Conservation (phyloP, 1,140 invertebrate species). For the Popillia japonica region DNA sequence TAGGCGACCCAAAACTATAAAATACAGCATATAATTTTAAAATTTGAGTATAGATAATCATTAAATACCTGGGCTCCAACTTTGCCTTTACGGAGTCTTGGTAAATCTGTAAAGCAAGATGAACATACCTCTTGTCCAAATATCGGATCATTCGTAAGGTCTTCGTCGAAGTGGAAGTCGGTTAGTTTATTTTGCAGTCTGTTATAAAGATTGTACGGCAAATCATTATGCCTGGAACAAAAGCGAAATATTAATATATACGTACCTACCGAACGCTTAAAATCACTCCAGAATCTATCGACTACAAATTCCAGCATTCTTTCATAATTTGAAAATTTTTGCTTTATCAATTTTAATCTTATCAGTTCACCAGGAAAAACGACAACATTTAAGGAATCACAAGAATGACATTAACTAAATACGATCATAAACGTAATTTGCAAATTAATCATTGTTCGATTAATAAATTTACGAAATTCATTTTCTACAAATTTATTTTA, state of each 20-base stretch:
- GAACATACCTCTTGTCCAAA: conserved; percentile 58
- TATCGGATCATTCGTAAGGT: conserved; percentile 60
- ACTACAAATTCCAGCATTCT: too few relatives aligned
- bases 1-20: conserved; percentile 67
- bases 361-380: too few relatives aligned
- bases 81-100: conserved; percentile 64
- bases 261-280: not conserved
- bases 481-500: too few relatives aligned
- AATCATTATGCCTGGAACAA: conserved; percentile 68
- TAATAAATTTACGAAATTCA: too few relatives aligned
- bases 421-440: too few relatives aligned
- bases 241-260: not conserved
- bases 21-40: not conserved
- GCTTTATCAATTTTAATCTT: too few relatives aligned
- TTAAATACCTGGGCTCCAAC: conserved; percentile 68
- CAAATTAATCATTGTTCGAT: too few relatives aligned
- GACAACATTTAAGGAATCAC: too few relatives aligned
- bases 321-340: too few relatives aligned
- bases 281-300: not conserved
- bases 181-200: conserved; percentile 64
- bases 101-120: conserved; percentile 66
- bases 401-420: too few relatives aligned
- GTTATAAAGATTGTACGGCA: conserved; percentile 64
- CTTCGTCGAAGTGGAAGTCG: conserved; percentile 61
- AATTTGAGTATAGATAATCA: not conserved